Evolutionary conservation across 2,888 invertebrate genomes (phyloP).

Genomic region (Tinea trinotella): DNA sequence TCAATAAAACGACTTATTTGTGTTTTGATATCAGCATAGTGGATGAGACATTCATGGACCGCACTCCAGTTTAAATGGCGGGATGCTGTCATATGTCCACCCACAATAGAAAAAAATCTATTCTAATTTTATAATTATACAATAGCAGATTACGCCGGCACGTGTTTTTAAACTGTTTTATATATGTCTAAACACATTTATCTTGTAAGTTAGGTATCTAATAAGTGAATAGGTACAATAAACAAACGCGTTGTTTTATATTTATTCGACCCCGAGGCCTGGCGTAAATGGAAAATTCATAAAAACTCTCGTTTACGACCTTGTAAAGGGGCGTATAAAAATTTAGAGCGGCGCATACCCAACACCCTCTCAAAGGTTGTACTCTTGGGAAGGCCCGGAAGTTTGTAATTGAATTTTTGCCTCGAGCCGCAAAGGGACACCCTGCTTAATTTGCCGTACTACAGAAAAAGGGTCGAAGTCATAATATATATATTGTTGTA

Average conservation of each 20-base stretch:
- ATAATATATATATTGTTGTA: slow-evolving; percentile 54
- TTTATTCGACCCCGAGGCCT: slow-evolving; percentile 36
- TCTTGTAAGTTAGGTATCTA: background rate
- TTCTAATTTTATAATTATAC: no score
- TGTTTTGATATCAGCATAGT: no score
- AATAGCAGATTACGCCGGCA: no score
- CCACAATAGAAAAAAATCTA: no score
- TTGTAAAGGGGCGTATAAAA: slow-evolving; percentile 55
- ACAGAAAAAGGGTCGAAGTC: slow-evolving; percentile 46
- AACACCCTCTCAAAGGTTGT: slow-evolving; percentile 49
- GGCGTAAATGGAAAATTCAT: slow-evolving; percentile 65
- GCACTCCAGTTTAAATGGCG: no score
- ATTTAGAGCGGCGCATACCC: background rate
- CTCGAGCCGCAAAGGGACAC: slow-evolving; percentile 66
- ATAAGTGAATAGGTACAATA: background rate
- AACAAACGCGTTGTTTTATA: slow-evolving; percentile 2
- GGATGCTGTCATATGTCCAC: no score
- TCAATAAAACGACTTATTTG: no score
- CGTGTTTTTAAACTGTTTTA: no score
- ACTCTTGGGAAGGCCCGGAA: slow-evolving; percentile 65
- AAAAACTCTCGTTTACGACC: slow-evolving; percentile 64
- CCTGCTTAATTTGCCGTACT: slow-evolving; percentile 61
- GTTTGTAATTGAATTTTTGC: slow-evolving; percentile 73
- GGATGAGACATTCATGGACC: no score
- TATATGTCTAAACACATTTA: no score